phyloP scores from a whole-genome alignment of 2,113 vertebrate genomes.

The Alethe diademata region DNA sequence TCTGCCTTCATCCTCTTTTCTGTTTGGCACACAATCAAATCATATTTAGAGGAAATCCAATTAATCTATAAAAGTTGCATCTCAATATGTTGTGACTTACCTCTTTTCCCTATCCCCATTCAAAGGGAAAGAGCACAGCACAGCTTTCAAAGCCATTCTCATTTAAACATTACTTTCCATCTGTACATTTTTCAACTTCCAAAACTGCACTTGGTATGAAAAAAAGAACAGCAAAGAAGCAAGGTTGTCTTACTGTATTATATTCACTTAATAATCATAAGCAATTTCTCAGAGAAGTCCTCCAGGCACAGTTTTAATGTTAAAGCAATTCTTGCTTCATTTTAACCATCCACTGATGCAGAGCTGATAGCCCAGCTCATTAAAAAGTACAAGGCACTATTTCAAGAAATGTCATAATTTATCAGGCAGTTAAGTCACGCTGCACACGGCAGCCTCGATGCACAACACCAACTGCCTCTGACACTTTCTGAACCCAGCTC shows the following conservation, averaged over 20 bases:
- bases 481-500: not conserved
- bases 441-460: not conserved
- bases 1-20: conserved; percentile 5
- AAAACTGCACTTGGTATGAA: not conserved
- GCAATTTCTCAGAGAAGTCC: conserved; percentile 37
- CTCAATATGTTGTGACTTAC: not conserved
- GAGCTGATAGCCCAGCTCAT: conserved; percentile 19
- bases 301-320: conserved; percentile 36
- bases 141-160: not conserved
- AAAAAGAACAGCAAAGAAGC: not conserved
- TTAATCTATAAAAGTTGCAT: not conserved
- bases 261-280: conserved; percentile 19
- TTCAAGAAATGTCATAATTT: conserved; percentile 10
- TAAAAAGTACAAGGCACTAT: conserved; percentile 8
- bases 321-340: conserved; percentile 36
- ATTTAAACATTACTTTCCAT: not conserved
- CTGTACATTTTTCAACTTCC: not conserved
- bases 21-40: not conserved
- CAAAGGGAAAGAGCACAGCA: not conserved
- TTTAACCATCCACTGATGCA: conserved; percentile 20
- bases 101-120: not conserved
- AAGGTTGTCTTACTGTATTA: not conserved
- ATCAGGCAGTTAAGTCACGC: not conserved
- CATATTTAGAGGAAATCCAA: not conserved
- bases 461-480: not conserved